A percentile compares a stretch with the other conserved stretches of the same genome.
Conservation (phyloP, 2,888 invertebrate genomes). For the Deilephila porcellus region DNA sequence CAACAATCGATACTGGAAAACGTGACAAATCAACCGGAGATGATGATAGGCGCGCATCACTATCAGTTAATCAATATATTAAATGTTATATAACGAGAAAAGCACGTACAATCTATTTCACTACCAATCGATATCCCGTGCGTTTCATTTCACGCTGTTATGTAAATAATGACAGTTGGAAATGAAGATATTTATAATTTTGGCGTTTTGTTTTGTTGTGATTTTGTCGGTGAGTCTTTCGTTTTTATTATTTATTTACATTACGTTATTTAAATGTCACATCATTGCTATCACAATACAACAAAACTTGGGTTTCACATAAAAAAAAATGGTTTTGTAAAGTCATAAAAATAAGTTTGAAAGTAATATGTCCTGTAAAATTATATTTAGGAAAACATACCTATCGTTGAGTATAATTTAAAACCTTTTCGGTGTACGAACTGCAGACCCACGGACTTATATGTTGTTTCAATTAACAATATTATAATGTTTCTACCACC, state of each 20-base stretch:
- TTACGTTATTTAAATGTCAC: no score
- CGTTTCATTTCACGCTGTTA: neutral
- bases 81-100: conserved; percentile 15
- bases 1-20: conserved; percentile 34
- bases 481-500: no score
- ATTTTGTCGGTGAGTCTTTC: conserved; percentile 20
- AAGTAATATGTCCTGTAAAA: no score
- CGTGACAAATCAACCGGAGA: conserved; percentile 24
- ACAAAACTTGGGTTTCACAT: no score
- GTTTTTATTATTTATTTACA: neutral
- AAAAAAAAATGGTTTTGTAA: no score
- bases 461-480: no score
- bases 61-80: conserved; percentile 23
- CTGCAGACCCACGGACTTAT: no score
- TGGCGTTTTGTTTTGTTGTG: conserved; percentile 16
- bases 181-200: conserved; percentile 12
- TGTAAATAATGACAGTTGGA: conserved; percentile 21
- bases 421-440: no score
- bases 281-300: no score
- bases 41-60: neutral
- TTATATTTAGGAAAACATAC: no score
- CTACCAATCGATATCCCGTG: conserved; percentile 10
- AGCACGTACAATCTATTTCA: conserved; percentile 11
- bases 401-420: no score
- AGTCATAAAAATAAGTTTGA: no score